Percentiles rank a stretch among this genome's conserved stretches.
Conservation (phyloP, 1,140 invertebrate species). For the Conus ventricosus region DNA sequence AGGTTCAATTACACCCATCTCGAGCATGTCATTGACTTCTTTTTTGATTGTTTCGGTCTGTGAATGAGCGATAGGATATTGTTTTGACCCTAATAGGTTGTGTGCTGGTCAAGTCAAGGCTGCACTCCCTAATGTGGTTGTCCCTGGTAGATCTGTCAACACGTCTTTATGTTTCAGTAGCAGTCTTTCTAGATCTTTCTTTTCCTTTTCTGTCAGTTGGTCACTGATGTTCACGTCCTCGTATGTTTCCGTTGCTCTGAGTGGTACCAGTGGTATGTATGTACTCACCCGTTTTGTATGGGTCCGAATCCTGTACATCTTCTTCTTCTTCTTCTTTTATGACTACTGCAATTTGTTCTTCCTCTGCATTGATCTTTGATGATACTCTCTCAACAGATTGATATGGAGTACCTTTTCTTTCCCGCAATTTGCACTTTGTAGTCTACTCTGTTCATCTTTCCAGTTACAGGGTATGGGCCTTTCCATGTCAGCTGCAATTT, state of each 20-base stretch:
- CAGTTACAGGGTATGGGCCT: conserved; percentile 34
- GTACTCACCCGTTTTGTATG: too few species aligned
- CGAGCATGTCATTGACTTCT: conserved; percentile 67
- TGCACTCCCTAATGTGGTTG: conserved; percentile 44
- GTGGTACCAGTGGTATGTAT: neutral
- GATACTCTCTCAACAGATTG: neutral
- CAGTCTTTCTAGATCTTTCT: neutral
- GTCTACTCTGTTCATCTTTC: neutral
- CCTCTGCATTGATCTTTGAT: too few species aligned
- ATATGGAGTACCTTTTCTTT: neutral
- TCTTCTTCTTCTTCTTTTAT: neutral
- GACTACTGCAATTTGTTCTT: neutral
- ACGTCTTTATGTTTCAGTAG: neutral
- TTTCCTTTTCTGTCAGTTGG: neutral
- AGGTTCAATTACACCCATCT: conserved; percentile 67
- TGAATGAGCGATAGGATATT: conserved; percentile 68
- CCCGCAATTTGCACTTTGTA: neutral
- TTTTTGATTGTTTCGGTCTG: conserved; percentile 67
- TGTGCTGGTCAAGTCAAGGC: conserved; percentile 30
- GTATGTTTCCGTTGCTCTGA: too few species aligned
- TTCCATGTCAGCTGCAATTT: conserved; percentile 32
- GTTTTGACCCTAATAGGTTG: conserved; percentile 45
- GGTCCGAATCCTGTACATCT: neutral
- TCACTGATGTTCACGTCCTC: neutral
- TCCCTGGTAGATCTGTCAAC: conserved; percentile 40